A percentile compares a stretch with the other conserved stretches of the same genome.
phyloP scores from a whole-genome alignment of 2,797 vertebrate species.

The Lepilemur ruficaudatus region DNA sequence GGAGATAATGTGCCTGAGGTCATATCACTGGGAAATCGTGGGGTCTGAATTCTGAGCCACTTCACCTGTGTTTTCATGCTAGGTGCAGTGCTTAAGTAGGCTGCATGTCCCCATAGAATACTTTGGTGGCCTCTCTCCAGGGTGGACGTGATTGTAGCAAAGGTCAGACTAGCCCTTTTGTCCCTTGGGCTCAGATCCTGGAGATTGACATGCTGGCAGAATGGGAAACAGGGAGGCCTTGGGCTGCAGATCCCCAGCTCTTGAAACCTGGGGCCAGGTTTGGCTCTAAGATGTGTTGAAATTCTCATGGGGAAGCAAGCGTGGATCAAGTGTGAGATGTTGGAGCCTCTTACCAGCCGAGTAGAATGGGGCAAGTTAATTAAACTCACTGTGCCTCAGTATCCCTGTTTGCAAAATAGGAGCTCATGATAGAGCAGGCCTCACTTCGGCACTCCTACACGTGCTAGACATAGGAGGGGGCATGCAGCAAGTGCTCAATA shows the following conservation, averaged over 20 bases:
- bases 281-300: not conserved
- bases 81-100: not conserved
- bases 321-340: not conserved
- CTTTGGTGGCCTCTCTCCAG: not conserved
- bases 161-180: not conserved
- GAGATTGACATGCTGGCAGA: not conserved
- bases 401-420: not conserved
- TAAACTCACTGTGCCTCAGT: not conserved
- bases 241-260: not conserved
- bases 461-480: not conserved
- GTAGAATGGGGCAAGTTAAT: not conserved
- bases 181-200: not conserved
- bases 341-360: not conserved
- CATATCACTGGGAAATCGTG: not conserved
- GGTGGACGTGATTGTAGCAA: not conserved
- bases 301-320: not conserved
- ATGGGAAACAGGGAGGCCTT: not conserved
- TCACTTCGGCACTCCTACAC: fast-evolving
- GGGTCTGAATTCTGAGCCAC: not conserved
- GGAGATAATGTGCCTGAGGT: not conserved
- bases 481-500: not conserved
- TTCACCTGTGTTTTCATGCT: not conserved
- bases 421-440: not conserved
- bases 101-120: not conserved
- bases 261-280: not conserved